A percentile compares a stretch with the other conserved stretches of the same genome.
These are phyloP conservation scores for Daboia siamensis DNA, from an alignment of 2,113 vertebrate genomes.

Conservation along the genomic window DNA sequence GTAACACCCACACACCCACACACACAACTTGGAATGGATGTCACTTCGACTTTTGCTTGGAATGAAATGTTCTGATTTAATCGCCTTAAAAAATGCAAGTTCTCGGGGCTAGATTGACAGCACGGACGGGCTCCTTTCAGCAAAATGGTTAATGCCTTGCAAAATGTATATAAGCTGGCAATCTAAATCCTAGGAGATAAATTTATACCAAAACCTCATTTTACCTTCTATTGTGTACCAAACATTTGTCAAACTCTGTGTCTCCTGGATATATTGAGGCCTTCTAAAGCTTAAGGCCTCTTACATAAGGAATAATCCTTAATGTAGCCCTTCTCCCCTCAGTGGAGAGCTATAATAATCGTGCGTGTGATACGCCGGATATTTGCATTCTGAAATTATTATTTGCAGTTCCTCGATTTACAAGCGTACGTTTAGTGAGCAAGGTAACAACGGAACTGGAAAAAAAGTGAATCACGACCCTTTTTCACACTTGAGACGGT, in stretches of 20 bases:
- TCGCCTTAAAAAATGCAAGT: background rate
- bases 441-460: too few relatives aligned
- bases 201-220: background rate
- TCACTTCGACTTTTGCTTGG: background rate
- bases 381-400: too few relatives aligned
- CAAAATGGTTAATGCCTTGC: background rate
- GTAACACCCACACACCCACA: background rate
- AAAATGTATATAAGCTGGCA: background rate
- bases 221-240: background rate
- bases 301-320: background rate
- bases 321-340: slow-evolving; percentile 37
- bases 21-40: background rate
- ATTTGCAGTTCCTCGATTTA: too few relatives aligned
- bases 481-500: too few relatives aligned
- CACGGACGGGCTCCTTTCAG: background rate
- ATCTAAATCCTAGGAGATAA: background rate
- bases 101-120: background rate
- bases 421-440: too few relatives aligned
- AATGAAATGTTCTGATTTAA: background rate
- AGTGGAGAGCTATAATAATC: slow-evolving; percentile 14
- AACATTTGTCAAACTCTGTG: background rate
- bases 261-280: background rate
- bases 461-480: too few relatives aligned
- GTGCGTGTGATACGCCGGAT: background rate
- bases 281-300: background rate